Percentiles rank a stretch among this genome's conserved stretches.
These are phyloP conservation scores for Spermophilus dauricus DNA, from an alignment of 2,113 vertebrate species.

Conservation along the genomic window DNA sequence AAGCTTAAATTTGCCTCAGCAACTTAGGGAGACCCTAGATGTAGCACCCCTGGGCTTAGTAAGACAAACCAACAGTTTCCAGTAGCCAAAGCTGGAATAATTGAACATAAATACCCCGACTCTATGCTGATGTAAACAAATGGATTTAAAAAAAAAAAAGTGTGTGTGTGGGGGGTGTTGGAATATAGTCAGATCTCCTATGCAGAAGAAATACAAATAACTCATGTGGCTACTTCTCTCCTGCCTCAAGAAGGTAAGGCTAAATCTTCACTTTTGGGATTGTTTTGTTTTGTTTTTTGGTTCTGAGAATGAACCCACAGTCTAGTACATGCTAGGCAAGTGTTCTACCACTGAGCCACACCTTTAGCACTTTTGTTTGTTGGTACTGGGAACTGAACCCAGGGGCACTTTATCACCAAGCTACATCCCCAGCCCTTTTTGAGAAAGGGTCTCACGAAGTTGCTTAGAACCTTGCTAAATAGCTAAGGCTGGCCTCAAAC, in stretches of 20 bases:
- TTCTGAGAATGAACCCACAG: background rate
- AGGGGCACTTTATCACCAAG: background rate
- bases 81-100: background rate
- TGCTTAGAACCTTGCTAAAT: background rate
- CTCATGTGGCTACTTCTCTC: too few relatives aligned
- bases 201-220: background rate
- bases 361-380: background rate
- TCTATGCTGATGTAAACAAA: background rate
- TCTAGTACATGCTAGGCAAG: background rate
- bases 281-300: background rate
- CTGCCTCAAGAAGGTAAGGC: background rate
- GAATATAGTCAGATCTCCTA: background rate
- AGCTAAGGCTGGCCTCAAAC: background rate
- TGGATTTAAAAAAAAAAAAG: background rate
- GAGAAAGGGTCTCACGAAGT: background rate
- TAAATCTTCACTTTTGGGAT: background rate
- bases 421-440: background rate
- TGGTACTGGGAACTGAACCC: background rate
- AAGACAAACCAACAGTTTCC: background rate
- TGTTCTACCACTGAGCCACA: background rate
- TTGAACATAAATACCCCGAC: background rate
- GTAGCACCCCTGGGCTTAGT: too few relatives aligned
- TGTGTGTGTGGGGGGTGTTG: background rate
- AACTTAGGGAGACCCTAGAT: background rate
- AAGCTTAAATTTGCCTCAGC: background rate